phyloP scores from a whole-genome alignment of 1,140 invertebrate genomes.

The Drosophila lini region DNA sequence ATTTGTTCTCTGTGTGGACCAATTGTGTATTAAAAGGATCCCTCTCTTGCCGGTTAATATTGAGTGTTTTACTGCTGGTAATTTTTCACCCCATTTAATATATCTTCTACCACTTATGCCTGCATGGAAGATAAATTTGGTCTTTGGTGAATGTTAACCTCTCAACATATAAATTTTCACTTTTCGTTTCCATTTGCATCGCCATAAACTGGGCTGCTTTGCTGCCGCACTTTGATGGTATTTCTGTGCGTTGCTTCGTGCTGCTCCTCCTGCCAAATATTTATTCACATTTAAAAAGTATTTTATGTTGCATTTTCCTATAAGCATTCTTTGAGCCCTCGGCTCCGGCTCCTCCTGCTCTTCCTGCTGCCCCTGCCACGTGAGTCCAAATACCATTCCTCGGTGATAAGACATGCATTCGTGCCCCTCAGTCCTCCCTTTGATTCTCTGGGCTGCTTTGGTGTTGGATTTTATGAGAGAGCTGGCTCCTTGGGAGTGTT shows the following conservation, averaged over 20 bases:
- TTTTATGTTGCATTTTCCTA: slow-evolving; percentile 77
- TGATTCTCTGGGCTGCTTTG: neutral
- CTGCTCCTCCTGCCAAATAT: slow-evolving; percentile 58
- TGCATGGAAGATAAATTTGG: slow-evolving; percentile 23
- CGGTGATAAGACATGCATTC: slow-evolving; percentile 75
- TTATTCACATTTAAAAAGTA: slow-evolving; percentile 79
- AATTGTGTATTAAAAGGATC: slow-evolving; percentile 4
- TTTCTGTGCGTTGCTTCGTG: slow-evolving; percentile 1
- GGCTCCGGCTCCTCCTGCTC: neutral
- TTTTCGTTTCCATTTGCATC: slow-evolving; percentile 40
- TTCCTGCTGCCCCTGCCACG: slow-evolving; percentile 11
- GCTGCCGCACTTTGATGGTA: slow-evolving; percentile 35
- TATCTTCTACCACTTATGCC: neutral
- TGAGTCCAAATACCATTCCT: slow-evolving; percentile 53
- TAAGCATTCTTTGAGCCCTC: slow-evolving; percentile 53
- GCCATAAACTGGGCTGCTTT: slow-evolving; percentile 5
- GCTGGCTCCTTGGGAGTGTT: slow-evolving; percentile 46
- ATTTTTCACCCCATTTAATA: slow-evolving; percentile 35
- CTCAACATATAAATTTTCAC: slow-evolving; percentile 48
- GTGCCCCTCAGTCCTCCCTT: slow-evolving; percentile 11
- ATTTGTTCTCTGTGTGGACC: neutral
- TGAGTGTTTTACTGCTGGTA: slow-evolving; percentile 6
- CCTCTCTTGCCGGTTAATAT: neutral
- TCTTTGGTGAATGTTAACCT: slow-evolving; percentile 30
- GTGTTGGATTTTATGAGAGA: slow-evolving; percentile 56